phyloP scores from a whole-genome alignment of 1,140 invertebrate genomes.

The Drosophila saltans region DNA sequence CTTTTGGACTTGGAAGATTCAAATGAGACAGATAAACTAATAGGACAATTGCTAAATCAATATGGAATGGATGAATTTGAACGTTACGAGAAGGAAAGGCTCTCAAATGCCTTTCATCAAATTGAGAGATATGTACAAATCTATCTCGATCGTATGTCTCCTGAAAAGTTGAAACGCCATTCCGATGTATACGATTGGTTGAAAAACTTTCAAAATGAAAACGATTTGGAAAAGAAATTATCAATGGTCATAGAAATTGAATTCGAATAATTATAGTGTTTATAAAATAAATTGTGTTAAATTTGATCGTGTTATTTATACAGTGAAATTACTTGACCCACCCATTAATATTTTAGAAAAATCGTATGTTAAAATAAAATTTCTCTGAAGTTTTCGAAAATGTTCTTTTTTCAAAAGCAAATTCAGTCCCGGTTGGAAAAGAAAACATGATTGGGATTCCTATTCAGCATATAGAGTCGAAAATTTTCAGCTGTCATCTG shows the following conservation, averaged over 20 bases:
- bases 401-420: too few species aligned
- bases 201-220: slow-evolving; percentile 18
- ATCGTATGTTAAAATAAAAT: too few species aligned
- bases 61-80: slow-evolving; percentile 36
- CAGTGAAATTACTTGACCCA: too few species aligned
- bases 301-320: too few species aligned
- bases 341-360: too few species aligned
- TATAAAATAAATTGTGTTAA: neutral
- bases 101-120: neutral
- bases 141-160: slow-evolving; percentile 28
- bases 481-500: too few species aligned
- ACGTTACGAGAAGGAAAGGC: slow-evolving; percentile 1
- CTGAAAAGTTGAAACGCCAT: slow-evolving; percentile 4
- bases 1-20: slow-evolving; percentile 15
- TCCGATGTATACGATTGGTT: slow-evolving; percentile 31
- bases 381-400: too few species aligned
- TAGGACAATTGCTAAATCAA: slow-evolving; percentile 29
- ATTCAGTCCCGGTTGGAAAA: too few species aligned
- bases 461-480: too few species aligned
- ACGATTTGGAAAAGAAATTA: slow-evolving; percentile 27
- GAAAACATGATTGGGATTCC: too few species aligned
- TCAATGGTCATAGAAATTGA: slow-evolving; percentile 21
- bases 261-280: slow-evolving; percentile 14
- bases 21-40: slow-evolving; percentile 24
- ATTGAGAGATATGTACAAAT: slow-evolving; percentile 22